phyloP scores from a whole-genome alignment of 2,113 vertebrate genomes.

The Aplodontia rufa region DNA sequence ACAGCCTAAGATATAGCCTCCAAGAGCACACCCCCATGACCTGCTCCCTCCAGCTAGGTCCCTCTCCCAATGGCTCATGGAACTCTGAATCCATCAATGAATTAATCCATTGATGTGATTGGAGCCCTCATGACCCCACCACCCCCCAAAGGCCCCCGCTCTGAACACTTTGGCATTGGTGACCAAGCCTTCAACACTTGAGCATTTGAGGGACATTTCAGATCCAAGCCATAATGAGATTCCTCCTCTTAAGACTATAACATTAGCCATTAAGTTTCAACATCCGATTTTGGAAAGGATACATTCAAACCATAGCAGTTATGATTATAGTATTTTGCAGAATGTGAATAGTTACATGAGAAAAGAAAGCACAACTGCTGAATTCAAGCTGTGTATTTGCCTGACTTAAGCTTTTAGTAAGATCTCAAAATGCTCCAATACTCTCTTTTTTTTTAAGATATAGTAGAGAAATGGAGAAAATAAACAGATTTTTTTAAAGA shows the following conservation, averaged over 20 bases:
- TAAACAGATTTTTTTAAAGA: no score
- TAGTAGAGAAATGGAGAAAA: no score
- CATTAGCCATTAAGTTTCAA: background rate
- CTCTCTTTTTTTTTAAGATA: no score
- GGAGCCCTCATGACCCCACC: background rate
- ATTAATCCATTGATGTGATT: background rate
- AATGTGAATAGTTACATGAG: background rate
- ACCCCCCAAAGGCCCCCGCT: background rate
- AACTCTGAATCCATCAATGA: background rate
- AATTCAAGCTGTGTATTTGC: background rate
- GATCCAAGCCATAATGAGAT: background rate
- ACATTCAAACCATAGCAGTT: background rate
- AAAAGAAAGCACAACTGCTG: background rate
- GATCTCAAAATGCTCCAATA: background rate
- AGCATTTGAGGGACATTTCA: background rate
- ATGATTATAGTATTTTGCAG: background rate
- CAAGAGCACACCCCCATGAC: background rate
- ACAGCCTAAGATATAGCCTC: background rate
- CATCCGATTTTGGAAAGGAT: background rate
- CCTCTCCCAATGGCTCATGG: background rate
- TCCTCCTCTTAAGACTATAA: background rate
- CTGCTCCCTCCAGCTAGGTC: background rate
- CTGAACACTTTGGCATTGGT: background rate
- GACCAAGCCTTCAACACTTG: background rate
- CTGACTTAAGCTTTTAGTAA: background rate